phyloP scores from a whole-genome alignment of 2,888 invertebrate species.

The Galerucella pusilla region DNA sequence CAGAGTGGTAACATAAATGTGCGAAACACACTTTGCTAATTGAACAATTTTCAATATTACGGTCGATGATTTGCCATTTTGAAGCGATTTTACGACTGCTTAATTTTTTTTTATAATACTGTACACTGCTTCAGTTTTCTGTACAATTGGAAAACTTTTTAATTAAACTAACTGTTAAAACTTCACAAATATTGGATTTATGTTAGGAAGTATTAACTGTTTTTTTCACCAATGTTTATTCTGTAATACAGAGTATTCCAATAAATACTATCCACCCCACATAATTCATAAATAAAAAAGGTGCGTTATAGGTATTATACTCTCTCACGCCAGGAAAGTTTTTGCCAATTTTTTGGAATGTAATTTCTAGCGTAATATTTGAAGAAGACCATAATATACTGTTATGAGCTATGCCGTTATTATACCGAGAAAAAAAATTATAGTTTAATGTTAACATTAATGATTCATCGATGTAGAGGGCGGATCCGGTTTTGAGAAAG shows the following conservation, averaged over 20 bases:
- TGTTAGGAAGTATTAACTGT: too few species aligned
- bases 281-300: too few species aligned
- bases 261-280: too few species aligned
- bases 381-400: not conserved
- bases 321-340: too few species aligned
- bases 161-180: too few species aligned
- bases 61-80: not conserved
- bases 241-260: too few species aligned
- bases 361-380: not conserved
- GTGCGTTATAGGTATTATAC: too few species aligned
- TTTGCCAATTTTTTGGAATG: not conserved
- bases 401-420: not conserved
- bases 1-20: not conserved
- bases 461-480: not conserved
- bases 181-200: too few species aligned
- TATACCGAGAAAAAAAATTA: not conserved
- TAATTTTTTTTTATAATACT: not conserved
- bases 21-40: constrained; percentile 7
- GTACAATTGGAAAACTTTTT: too few species aligned
- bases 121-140: too few species aligned
- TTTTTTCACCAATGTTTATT: too few species aligned
- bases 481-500: not conserved
- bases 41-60: not conserved
- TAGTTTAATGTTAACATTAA: not conserved
- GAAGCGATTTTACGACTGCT: not conserved